These are phyloP conservation scores for Malurus alboscapulatus DNA, from an alignment of 2,113 vertebrate species.

Conservation along the genomic window DNA sequence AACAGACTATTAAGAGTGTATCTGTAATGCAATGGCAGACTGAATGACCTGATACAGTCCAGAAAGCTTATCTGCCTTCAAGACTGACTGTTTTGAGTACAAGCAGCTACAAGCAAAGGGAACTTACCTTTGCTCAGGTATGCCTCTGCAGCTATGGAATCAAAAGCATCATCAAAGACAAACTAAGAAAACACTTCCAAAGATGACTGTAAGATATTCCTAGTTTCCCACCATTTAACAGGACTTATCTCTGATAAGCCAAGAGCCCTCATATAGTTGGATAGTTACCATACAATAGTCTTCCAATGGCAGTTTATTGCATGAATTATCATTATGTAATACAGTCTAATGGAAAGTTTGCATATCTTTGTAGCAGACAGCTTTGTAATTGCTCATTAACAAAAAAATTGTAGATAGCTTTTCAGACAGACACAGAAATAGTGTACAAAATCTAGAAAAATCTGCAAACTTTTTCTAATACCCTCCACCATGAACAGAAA, in stretches of 20 bases:
- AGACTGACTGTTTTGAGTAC: not conserved
- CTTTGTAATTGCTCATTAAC: not conserved
- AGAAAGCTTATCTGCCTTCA: not conserved
- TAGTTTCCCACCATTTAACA: not conserved
- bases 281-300: not conserved
- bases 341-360: not conserved
- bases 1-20: rapidly evolving
- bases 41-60: not conserved
- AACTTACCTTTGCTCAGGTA: not conserved
- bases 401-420: not conserved
- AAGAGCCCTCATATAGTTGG: not conserved
- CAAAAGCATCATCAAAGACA: not conserved
- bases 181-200: not conserved
- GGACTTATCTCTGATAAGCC: not conserved
- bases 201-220: not conserved
- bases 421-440: not conserved
- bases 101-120: not conserved
- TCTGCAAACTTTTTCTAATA: not conserved
- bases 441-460: not conserved
- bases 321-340: not conserved
- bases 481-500: not conserved
- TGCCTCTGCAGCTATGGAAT: not conserved
- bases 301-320: not conserved
- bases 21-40: not conserved
- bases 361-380: not conserved